Base-by-base conservation (phyloP, 1,140 invertebrate species). In the Leguminivora glycinivorella region DNA sequence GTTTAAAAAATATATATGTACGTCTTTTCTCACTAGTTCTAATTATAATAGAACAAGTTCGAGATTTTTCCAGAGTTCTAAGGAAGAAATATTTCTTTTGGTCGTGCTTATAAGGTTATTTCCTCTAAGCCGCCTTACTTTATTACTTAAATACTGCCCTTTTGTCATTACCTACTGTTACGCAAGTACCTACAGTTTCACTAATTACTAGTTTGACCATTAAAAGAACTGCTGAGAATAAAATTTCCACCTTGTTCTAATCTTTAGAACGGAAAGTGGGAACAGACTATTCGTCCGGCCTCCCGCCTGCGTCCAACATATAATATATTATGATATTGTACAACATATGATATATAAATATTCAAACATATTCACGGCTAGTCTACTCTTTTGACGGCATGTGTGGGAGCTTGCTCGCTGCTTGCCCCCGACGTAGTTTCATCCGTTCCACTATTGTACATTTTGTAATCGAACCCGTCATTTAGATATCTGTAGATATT, bases 361-460 rank as follows among this genome's bases (percentile, higher is more conserved):
- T 38, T 9, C 83, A 83, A 83, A 58, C 24, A 70, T 71, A 71
- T 69, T 68, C 68, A 63, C 73, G 14, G 67, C 74, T 70, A 69
- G 79, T 81, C 84, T 83, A 81, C 82, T 86, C 84, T 84, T 82
- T 81, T 80, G 80, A 77, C 83, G 71, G 24, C 17, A 66, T 56
- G 66, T 63, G 56, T 56, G 26, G 25, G 58, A 17, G 58, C 58
- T 29, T 63, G 47, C 58, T 63, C 58, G 26, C 14, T 19, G 58
- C 26, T 31, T 63, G 26, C 14, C 58, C 74, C 75, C 70, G 72
- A 76, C 74, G 80, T 81, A 83, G 80, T 84, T 72, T 84, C 79
- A 83, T 90, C 84, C 84, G 84, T 84, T 88, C 85, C 84, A 87
- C 83, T 82, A 83, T 74, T 82, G 81, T 83, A 78, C 74, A 75